Evolutionary conservation across 2,113 vertebrate genomes (phyloP), one percentile per base, ranked within the genome.

Genomic region (Romanogobio albipinnatus): DNA sequence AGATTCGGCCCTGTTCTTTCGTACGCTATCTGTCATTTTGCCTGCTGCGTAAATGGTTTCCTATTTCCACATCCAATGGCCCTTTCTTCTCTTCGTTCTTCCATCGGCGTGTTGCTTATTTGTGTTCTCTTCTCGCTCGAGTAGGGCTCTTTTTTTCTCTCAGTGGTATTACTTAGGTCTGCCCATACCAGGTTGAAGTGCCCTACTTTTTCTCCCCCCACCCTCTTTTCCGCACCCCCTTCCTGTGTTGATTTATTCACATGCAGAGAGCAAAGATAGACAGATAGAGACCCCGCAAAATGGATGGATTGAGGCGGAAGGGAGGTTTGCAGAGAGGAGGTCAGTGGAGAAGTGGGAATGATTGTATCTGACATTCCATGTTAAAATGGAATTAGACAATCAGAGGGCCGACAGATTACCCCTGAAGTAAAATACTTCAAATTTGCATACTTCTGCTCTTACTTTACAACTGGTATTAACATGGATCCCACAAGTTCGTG

Each of bases 121-220:
- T 81, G 61, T 80, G 77, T 66, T 49, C 77, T 49, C 59, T 47
- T 51, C 49, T 51, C 49, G 4, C 49, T 24, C 36, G 36, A 36
- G 36, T 36, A 36, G 36, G 36, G 36, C 70, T 82, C 76, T 85
- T 85, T 45, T 82, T 88, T 74, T 87, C 89, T 77, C 84, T 92
- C 88, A 61, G 84, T 91, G 92, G 79, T 86, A 91, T 92, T 93
- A 90, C 88, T 90, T 85, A 87, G 90, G 90, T 90, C 83, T 90
- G 89, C 51, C 87, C 86, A 82, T 88, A 88, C 81, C 92, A 93
- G 91, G 92, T 93, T 91, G 86, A 88, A 91, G 88, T 93, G 93
- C 84, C 93, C 93, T 91, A 93, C 86, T 91, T 94, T 93, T 83
- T 79, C 22, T 14, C 59, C 39, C 26, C 84, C 81, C 80, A 39